These are phyloP conservation scores for Falco peregrinus DNA, from an alignment of 2,797 vertebrate genomes.

Conservation along the genomic window DNA sequence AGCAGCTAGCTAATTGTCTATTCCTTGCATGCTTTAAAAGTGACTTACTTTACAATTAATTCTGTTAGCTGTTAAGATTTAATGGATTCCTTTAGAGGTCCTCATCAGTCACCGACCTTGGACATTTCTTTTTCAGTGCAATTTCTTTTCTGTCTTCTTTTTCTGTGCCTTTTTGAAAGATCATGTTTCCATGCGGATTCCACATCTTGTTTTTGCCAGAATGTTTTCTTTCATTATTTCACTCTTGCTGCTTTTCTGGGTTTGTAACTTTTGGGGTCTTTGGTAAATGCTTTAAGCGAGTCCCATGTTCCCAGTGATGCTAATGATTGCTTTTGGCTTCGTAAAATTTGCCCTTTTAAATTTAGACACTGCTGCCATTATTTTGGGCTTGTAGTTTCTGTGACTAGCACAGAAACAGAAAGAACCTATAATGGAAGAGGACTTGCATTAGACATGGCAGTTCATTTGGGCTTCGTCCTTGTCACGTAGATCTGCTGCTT, in stretches of 20 bases:
- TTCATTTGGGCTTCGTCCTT: not conserved
- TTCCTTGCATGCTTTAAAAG: not conserved
- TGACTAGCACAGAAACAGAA: not conserved
- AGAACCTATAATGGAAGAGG: not conserved
- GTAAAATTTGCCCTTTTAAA: not conserved
- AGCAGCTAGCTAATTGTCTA: not conserved
- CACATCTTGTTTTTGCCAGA: not conserved
- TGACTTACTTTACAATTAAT: not conserved
- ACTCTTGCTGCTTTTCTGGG: not conserved
- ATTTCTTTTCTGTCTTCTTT: not conserved
- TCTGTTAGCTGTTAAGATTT: not conserved
- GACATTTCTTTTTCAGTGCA: not conserved
- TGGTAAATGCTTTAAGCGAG: accelerated
- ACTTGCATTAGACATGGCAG: not conserved
- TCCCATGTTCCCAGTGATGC: not conserved
- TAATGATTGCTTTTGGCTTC: not conserved
- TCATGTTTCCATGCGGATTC: not conserved
- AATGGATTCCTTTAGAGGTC: not conserved
- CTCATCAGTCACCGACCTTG: not conserved
- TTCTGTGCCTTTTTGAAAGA: not conserved
- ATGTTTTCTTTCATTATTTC: not conserved
- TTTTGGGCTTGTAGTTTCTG: not conserved
- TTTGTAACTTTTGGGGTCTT: not conserved
- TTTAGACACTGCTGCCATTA: not conserved
- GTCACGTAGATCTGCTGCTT: not conserved